Conservation (phyloP, 35 echinoderm and acorn worm genomes). For the Apostichopus japonicus region DNA sequence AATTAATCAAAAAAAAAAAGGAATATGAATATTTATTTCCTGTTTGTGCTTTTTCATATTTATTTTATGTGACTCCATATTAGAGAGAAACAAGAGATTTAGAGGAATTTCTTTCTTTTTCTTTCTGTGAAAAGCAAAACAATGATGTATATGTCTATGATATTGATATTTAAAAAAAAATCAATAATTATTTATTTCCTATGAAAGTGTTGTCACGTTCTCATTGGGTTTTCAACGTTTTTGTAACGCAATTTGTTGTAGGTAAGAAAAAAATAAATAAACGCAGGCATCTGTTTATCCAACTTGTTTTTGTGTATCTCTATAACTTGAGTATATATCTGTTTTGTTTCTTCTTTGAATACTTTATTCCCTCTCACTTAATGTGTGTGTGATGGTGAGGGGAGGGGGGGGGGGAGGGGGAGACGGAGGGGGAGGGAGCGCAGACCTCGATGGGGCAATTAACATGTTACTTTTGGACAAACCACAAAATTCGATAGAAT, state of each 20-base stretch:
- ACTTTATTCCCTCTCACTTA: too few species aligned
- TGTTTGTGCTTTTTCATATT: slow-evolving; percentile 43
- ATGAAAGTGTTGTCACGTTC: slow-evolving; percentile 32
- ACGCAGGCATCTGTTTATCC: slow-evolving; percentile 23
- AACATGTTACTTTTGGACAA: too few species aligned
- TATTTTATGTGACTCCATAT: slow-evolving; percentile 19
- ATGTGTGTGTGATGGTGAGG: too few species aligned
- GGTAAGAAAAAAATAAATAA: slow-evolving; percentile 12
- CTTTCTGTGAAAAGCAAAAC: slow-evolving; percentile 6
- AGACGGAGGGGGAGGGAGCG: too few species aligned
- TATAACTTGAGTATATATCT: not conserved
- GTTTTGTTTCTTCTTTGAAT: not conserved
- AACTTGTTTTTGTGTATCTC: not conserved
- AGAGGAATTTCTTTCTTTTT: not conserved
- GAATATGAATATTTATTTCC: slow-evolving; percentile 40
- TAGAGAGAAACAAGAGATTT: not conserved
- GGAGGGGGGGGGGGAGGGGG: too few species aligned
- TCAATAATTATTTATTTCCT: slow-evolving; percentile 35
- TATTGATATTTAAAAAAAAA: slow-evolving; percentile 20
- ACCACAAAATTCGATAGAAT: too few species aligned
- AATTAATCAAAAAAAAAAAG: not conserved
- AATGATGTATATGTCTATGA: slow-evolving; percentile 33
- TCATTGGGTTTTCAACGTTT: slow-evolving; percentile 44
- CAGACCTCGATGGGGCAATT: too few species aligned
- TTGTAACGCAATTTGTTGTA: slow-evolving; percentile 31